phyloP scores from a whole-genome alignment of 2,888 invertebrate species.

The Pandemis heparana region DNA sequence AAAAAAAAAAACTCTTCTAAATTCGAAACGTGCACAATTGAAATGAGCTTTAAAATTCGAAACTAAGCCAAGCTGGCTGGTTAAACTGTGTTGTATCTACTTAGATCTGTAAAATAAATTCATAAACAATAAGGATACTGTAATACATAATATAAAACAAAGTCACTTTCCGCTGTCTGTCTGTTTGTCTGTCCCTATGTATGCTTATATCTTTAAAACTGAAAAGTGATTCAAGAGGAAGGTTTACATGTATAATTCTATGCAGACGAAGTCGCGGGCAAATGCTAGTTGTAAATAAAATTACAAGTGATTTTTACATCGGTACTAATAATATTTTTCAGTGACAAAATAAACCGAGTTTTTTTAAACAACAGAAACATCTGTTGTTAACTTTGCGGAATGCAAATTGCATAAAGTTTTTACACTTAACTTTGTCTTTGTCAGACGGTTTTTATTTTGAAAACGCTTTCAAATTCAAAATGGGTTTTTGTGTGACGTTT shows the following conservation, averaged over 20 bases:
- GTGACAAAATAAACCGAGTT: too few species aligned
- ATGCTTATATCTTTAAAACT: too few species aligned
- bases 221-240: too few species aligned
- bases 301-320: too few species aligned
- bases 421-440: background rate
- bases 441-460: constrained; percentile 36
- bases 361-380: background rate
- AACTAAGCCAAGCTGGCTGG: background rate
- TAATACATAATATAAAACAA: too few species aligned
- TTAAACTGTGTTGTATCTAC: background rate
- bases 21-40: background rate
- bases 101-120: background rate
- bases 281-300: too few species aligned
- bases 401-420: background rate
- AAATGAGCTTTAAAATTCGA: background rate
- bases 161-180: too few species aligned
- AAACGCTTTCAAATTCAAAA: constrained; percentile 56
- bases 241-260: too few species aligned
- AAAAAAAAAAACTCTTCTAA: constrained; percentile 12
- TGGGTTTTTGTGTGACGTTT: constrained; percentile 50
- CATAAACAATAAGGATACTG: too few species aligned
- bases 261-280: too few species aligned
- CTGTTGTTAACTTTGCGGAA: background rate
- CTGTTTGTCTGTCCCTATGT: too few species aligned
- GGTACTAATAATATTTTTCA: too few species aligned